phyloP scores from a whole-genome alignment of 2,797 vertebrate species.

The Orientallactaga sibirica region DNA sequence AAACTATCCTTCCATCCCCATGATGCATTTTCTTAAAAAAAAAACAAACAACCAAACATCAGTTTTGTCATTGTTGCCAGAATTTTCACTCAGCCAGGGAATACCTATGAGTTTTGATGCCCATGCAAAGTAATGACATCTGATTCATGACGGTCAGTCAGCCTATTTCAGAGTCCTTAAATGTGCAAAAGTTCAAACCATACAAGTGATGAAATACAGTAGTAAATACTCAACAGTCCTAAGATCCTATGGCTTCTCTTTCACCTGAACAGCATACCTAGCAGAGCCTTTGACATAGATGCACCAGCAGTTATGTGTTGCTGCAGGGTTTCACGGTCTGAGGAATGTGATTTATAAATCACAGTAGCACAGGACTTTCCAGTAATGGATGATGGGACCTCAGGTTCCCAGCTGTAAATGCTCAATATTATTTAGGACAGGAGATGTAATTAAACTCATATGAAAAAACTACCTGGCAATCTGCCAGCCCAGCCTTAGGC shows the following conservation, averaged over 20 bases:
- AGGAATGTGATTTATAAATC: neutral
- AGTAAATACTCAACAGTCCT: neutral
- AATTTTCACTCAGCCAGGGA: neutral
- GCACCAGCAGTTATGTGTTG: neutral
- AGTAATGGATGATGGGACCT: neutral
- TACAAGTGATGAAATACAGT: neutral
- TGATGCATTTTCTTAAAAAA: too few relatives aligned
- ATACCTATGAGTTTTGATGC: neutral
- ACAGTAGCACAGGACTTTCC: neutral
- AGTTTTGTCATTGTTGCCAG: neutral
- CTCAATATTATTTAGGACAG: neutral
- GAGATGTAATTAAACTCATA: neutral
- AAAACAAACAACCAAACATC: neutral
- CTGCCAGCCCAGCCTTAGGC: neutral
- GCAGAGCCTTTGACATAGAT: neutral
- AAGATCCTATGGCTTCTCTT: neutral
- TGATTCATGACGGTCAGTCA: neutral
- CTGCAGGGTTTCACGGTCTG: neutral
- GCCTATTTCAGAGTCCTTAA: neutral
- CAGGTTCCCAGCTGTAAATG: neutral
- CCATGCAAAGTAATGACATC: neutral
- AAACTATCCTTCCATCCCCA: too few relatives aligned
- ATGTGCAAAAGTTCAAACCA: neutral
- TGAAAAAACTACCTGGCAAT: neutral
- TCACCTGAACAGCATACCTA: neutral